Percentiles rank a stretch among this genome's conserved stretches.
Conservation (phyloP, 1,140 invertebrate genomes). For the Nylanderia fulva region DNA sequence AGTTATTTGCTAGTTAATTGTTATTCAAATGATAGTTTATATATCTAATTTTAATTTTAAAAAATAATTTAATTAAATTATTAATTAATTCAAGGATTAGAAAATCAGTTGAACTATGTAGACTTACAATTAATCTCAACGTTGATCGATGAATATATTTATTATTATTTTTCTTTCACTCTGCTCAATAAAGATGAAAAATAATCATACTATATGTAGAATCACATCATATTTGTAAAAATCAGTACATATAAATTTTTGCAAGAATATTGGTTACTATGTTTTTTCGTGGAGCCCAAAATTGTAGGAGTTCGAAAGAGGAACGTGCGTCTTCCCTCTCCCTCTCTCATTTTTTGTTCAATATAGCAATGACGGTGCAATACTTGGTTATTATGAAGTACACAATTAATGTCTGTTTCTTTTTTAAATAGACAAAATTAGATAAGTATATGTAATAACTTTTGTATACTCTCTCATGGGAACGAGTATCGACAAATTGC, state of each 20-base stretch:
- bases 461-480: background rate
- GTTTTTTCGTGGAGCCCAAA: background rate
- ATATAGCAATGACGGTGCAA: conserved; percentile 49
- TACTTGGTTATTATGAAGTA: conserved; percentile 36
- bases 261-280: conserved; percentile 23
- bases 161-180: background rate
- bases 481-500: conserved; percentile 35
- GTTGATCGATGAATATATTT: background rate
- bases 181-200: background rate
- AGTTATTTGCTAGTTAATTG: too few species aligned
- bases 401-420: background rate
- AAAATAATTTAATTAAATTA: too few species aligned
- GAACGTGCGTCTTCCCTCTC: conserved; percentile 47
- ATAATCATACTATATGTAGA: background rate
- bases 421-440: conserved; percentile 6
- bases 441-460: background rate
- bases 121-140: too few species aligned
- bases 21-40: too few species aligned
- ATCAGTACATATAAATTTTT: conserved; percentile 7
- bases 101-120: background rate
- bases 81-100: background rate
- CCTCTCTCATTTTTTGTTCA: conserved; percentile 37
- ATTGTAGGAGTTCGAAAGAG: conserved; percentile 50
- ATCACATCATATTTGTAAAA: conserved; percentile 23
- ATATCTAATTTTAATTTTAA: too few species aligned